Conservation (phyloP, 1,140 invertebrate genomes). For the Andrena cerasifolii region DNA sequence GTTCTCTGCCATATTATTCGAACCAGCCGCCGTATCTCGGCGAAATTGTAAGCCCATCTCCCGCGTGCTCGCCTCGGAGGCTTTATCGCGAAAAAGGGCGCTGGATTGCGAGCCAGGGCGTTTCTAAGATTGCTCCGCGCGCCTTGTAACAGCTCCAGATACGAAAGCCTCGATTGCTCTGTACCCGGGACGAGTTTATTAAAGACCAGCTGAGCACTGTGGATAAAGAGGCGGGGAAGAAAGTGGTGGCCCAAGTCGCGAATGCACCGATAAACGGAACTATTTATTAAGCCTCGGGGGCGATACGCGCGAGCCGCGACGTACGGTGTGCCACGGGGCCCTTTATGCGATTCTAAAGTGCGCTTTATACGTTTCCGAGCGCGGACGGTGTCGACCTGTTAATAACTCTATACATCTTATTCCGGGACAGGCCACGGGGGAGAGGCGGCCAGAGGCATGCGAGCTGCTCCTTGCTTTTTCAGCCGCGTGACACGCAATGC, state of each 20-base stretch:
- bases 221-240: not conserved
- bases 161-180: constrained; percentile 28
- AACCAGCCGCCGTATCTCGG: not conserved
- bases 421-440: not conserved
- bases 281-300: constrained; percentile 68
- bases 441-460: constrained; percentile 1
- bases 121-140: constrained; percentile 25
- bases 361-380: constrained; percentile 50
- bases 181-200: constrained; percentile 49
- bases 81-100: constrained; percentile 21
- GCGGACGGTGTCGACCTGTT: constrained; percentile 38
- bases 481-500: constrained; percentile 1
- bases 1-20: constrained; percentile 12
- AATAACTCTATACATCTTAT: constrained; percentile 52
- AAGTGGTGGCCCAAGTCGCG: constrained; percentile 37
- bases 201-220: constrained; percentile 23
- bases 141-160: not conserved
- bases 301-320: constrained; percentile 39
- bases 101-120: not conserved
- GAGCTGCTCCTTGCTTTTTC: constrained; percentile 29
- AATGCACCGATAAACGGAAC: constrained; percentile 70
- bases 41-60: not conserved
- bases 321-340: constrained; percentile 26
- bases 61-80: not conserved
- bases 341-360: constrained; percentile 54